Evolutionary conservation across 2,113 vertebrate genomes (phyloP), one percentile per base, ranked within the genome.

Genomic region (Siphamia tubifer): DNA sequence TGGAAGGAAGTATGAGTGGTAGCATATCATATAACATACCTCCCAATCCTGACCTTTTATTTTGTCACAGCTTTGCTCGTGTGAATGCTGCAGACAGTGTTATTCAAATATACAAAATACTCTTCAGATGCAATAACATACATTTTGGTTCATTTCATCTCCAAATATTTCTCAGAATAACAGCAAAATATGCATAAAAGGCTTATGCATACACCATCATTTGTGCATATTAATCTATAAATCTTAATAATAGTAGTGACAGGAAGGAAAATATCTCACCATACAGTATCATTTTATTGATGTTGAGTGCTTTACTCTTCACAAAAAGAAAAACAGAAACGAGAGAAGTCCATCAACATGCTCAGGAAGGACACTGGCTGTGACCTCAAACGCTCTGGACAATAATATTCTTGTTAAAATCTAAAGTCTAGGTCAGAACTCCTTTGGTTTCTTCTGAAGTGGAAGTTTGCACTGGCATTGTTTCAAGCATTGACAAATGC

Each of bases 401-500:
- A n/a, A n/a, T n/a, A n/a, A n/a, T n/a, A n/a, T n/a, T n/a, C n/a
- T n/a, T 38, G 17, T 53, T 45, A 48, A 48, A 75, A 63, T 24
- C 39, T 1, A 1, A 43, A 20, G 39, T 28, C 32, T 1, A 68
- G 35, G 53, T 81, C 77, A 70, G 30, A 19, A 5, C 20, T 42
- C 16, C 3, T 2, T 56, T 3, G 30, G 40, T 72, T 58, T 31
- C 30, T 16, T 52, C 60, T 53, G 27, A 68, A 58, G 42, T 19
- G 7, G 1, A 4, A 13, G 34, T 38, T 56, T 36, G 55, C 17
- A 8, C 34, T 58, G 63, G 19, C 30, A 44, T 25, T 3, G 3
- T 15, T 56, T 69, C 69, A 71, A 56, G 30, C 44, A 30, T 42
- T 25, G 45, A 66, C 51, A 82, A 64, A 77, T n/a, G 58, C 30